Evolutionary conservation across 1,140 invertebrate genomes (phyloP).

Genomic region (Sarcophaga peregrina): DNA sequence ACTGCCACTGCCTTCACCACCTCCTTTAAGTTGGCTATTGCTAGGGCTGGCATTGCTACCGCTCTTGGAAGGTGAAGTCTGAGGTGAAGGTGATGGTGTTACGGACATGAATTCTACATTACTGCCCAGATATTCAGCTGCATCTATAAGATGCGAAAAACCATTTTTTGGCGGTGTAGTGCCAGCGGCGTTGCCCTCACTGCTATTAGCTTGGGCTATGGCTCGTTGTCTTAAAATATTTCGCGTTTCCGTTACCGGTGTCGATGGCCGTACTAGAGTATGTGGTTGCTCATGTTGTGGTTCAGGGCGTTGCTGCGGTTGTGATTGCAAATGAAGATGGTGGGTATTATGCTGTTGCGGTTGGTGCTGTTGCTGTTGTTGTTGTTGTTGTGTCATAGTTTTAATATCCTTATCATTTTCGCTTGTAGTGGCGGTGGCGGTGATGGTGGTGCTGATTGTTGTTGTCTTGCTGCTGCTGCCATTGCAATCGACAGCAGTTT

Average conservation of each 20-base stretch:
- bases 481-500: constrained; percentile 49
- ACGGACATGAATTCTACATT: constrained; percentile 58
- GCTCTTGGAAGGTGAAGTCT: constrained; percentile 45
- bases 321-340: constrained; percentile 1
- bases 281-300: background rate
- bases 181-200: background rate
- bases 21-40: background rate
- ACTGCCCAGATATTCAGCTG: constrained; percentile 53
- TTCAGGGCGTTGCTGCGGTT: background rate
- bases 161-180: constrained; percentile 25
- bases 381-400: constrained; percentile 43
- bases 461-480: constrained; percentile 43
- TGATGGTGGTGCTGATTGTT: constrained; percentile 42
- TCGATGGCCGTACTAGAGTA: background rate
- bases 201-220: background rate
- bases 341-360: background rate
- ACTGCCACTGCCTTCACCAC: background rate
- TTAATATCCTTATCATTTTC: constrained; percentile 19
- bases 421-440: constrained; percentile 27
- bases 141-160: constrained; percentile 44
- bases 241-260: background rate
- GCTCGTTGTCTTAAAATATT: constrained; percentile 4
- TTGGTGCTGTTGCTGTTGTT: background rate
- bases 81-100: constrained; percentile 58
- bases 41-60: background rate